A percentile compares a stretch with the other conserved stretches of the same genome.
These are phyloP conservation scores for Neosilurus mollespiculum DNA, from an alignment of 2,797 vertebrate species.

Conservation along the genomic window DNA sequence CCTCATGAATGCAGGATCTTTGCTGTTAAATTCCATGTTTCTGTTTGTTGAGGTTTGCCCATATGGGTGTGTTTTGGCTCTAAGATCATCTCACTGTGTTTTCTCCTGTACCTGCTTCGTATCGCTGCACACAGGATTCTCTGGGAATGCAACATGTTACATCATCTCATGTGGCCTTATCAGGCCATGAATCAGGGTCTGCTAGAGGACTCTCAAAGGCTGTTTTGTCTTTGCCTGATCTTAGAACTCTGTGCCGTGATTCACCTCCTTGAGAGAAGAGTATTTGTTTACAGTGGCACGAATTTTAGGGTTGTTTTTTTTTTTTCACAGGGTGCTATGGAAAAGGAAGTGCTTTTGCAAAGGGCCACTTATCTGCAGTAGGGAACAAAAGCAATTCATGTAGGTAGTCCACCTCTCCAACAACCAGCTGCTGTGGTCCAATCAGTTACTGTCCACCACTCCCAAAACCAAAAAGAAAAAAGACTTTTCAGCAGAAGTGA, in stretches of 20 bases:
- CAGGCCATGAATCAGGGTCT: conserved; percentile 70
- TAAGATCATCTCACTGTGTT: conserved; percentile 25
- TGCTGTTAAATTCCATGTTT: conserved; percentile 30
- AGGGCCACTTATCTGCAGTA: conserved; percentile 53
- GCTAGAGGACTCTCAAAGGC: conserved; percentile 75
- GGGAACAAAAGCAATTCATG: conserved; percentile 51
- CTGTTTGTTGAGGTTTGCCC: conserved; percentile 40
- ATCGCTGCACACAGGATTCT: conserved; percentile 54
- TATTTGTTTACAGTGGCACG: conserved; percentile 76
- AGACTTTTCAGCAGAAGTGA: conserved; percentile 20
- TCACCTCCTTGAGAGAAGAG: conserved; percentile 67
- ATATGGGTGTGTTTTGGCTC: conserved; percentile 46
- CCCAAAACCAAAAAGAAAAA: neutral
- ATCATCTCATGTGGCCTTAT: conserved; percentile 73
- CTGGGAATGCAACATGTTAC: conserved; percentile 68
- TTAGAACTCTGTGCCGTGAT: conserved; percentile 73
- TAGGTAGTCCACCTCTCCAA: conserved; percentile 52
- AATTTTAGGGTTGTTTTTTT: conserved; percentile 71
- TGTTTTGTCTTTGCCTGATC: conserved; percentile 79
- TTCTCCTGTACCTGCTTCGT: conserved; percentile 39
- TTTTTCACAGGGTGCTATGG: conserved; percentile 63
- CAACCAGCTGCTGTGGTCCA: conserved; percentile 32
- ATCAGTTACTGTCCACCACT: conserved; percentile 30
- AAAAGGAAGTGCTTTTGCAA: conserved; percentile 62
- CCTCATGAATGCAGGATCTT: neutral